Evolutionary conservation across 2,113 vertebrate species (phyloP).

Genomic region (Hemiprocne comata): DNA sequence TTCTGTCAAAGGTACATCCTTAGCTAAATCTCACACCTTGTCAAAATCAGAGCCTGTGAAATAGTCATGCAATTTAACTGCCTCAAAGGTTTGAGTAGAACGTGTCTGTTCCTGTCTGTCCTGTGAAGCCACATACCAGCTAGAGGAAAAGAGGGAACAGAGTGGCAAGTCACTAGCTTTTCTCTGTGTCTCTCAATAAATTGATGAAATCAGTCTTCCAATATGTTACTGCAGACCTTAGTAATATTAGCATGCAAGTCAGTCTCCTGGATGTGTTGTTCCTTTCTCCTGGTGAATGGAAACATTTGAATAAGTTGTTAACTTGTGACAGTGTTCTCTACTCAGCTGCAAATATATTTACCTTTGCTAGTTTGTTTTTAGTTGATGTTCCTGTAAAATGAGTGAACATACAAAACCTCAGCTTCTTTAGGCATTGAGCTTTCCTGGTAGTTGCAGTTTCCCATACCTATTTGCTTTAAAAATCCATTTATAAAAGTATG

Average conservation of each 20-base stretch:
- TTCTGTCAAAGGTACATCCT: background rate
- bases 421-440: background rate
- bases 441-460: background rate
- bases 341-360: background rate
- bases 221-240: background rate
- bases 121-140: background rate
- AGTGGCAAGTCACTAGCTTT: background rate
- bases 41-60: background rate
- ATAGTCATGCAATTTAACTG: background rate
- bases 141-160: background rate
- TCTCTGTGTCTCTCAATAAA: background rate
- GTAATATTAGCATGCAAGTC: background rate
- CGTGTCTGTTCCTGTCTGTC: background rate
- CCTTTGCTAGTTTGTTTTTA: background rate
- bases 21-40: background rate
- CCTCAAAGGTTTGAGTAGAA: background rate
- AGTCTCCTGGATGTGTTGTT: background rate
- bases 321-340: background rate
- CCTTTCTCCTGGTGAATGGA: background rate
- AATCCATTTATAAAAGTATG: background rate
- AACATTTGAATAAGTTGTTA: background rate
- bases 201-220: background rate
- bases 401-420: background rate
- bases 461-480: background rate
- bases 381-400: background rate